Evolutionary conservation across 2,888 invertebrate genomes (phyloP).

Genomic region (Drosophila yooni): DNA sequence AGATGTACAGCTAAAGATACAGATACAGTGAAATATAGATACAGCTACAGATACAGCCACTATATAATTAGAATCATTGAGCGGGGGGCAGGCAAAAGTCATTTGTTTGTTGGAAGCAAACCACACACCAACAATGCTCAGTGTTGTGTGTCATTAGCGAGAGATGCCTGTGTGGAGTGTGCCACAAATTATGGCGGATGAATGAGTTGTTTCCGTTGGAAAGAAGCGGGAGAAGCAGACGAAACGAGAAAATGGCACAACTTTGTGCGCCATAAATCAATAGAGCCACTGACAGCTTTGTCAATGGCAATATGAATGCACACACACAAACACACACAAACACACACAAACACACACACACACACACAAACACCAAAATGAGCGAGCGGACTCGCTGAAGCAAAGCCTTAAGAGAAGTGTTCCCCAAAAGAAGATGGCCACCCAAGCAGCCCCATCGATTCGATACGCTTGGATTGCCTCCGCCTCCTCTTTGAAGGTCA

Average conservation of each 20-base stretch:
- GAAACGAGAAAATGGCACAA: neutral
- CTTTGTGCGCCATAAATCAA: slow-evolving; percentile 68
- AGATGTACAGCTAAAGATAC: slow-evolving; percentile 9
- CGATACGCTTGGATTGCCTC: slow-evolving; percentile 56
- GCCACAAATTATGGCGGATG: slow-evolving; percentile 67
- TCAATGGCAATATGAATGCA: slow-evolving; percentile 74
- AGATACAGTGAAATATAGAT: slow-evolving; percentile 5
- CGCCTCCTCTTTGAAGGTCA: slow-evolving; percentile 57
- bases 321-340: slow-evolving; percentile 19
- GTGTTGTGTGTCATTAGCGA: slow-evolving; percentile 56
- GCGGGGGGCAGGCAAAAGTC: slow-evolving; percentile 53
- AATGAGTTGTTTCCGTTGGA: slow-evolving; percentile 51
- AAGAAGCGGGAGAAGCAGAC: neutral
- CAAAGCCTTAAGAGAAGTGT: neutral
- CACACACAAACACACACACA: slow-evolving; percentile 25
- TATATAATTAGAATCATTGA: slow-evolving; percentile 52
- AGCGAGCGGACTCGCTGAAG: slow-evolving; percentile 35
- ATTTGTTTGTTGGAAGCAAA: slow-evolving; percentile 60
- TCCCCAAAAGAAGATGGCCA: slow-evolving; percentile 1
- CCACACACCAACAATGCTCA: slow-evolving; percentile 37
- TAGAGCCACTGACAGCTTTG: slow-evolving; percentile 74
- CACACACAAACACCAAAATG: slow-evolving; percentile 46
- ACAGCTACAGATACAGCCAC: slow-evolving; percentile 12
- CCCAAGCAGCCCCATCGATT: slow-evolving; percentile 42
- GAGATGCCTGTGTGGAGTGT: slow-evolving; percentile 25